Evolutionary conservation across 2,797 vertebrate genomes (phyloP).

Genomic region (Phoeniculus purpureus): DNA sequence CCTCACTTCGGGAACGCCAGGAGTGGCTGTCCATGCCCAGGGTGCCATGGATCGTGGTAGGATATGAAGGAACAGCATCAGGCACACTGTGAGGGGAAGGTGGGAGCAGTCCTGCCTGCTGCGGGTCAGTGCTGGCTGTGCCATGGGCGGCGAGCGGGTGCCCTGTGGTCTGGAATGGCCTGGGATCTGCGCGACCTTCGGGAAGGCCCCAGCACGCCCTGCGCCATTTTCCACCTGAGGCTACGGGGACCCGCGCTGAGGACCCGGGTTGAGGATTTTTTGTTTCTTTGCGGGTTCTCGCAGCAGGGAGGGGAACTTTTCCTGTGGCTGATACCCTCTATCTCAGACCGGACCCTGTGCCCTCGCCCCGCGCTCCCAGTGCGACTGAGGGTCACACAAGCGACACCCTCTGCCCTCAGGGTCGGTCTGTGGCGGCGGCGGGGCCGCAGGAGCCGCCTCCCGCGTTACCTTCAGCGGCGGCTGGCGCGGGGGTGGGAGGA

Average conservation of each 20-base stretch:
- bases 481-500: neutral
- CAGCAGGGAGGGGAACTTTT: neutral
- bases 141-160: neutral
- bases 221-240: neutral
- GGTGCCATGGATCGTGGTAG: accelerated
- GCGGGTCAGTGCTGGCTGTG: neutral
- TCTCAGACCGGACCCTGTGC: too few relatives aligned
- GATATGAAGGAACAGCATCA: neutral
- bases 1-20: neutral
- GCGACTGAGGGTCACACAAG: too few relatives aligned
- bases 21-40: accelerated
- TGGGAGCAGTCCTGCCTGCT: neutral
- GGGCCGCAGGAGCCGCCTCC: neutral
- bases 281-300: neutral
- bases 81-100: neutral
- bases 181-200: neutral
- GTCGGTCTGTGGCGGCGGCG: neutral
- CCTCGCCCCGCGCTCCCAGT: too few relatives aligned
- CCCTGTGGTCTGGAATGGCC: accelerated
- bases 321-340: too few relatives aligned
- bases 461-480: neutral
- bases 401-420: neutral
- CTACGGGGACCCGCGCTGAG: neutral
- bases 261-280: accelerated
- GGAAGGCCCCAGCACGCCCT: accelerated